These are phyloP conservation scores for Anthophora plumipes DNA, from an alignment of 2,888 invertebrate genomes.

Conservation along the genomic window DNA sequence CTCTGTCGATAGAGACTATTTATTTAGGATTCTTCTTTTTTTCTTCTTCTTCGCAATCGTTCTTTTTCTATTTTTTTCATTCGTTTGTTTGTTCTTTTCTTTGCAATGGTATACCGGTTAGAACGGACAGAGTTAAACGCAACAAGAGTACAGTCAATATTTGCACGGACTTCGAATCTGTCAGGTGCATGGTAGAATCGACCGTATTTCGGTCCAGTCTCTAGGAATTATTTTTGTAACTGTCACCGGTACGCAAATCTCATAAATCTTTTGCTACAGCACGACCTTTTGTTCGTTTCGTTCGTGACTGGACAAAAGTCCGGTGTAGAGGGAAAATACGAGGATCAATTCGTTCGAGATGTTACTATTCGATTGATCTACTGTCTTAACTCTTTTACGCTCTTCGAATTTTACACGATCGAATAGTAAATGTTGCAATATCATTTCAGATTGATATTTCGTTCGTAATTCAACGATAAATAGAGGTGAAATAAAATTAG, in stretches of 20 bases:
- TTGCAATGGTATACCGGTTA: not conserved
- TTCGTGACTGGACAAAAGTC: slow-evolving; percentile 20
- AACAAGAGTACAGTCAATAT: slow-evolving; percentile 35
- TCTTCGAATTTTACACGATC: no score
- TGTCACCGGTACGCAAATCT: slow-evolving; percentile 34
- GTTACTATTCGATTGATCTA: slow-evolving; percentile 13
- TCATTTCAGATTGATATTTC: slow-evolving; percentile 14
- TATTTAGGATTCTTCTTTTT: no score
- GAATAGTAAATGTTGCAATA: no score
- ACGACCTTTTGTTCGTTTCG: slow-evolving; percentile 31
- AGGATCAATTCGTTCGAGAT: slow-evolving; percentile 17
- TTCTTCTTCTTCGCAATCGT: no score
- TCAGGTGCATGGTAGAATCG: slow-evolving; percentile 14
- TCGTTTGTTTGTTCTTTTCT: not conserved
- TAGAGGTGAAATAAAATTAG: not conserved
- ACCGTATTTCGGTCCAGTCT: slow-evolving; percentile 38
- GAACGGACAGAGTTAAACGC: not conserved
- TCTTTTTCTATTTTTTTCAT: no score
- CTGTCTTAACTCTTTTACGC: no score
- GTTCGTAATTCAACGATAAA: not conserved
- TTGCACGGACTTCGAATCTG: slow-evolving; percentile 41
- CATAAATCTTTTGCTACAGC: slow-evolving; percentile 43
- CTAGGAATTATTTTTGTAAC: slow-evolving; percentile 54
- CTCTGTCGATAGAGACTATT: no score
- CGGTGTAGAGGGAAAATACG: slow-evolving; percentile 1